phyloP scores from a whole-genome alignment of 2,113 vertebrate species.

The Crotalus tigris region DNA sequence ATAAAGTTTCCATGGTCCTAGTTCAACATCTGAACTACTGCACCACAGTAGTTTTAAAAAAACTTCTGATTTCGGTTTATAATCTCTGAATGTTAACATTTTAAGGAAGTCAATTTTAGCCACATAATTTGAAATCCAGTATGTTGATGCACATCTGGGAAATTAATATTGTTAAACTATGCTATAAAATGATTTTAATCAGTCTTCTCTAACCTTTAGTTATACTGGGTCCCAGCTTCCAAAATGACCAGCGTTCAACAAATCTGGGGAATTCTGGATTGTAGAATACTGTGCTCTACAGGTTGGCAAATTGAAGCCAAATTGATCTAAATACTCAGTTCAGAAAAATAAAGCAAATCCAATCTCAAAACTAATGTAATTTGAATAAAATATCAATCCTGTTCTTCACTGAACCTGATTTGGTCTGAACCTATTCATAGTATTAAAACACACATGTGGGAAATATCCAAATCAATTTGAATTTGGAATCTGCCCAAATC shows the following conservation, averaged over 20 bases:
- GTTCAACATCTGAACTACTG: neutral
- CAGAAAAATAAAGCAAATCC: neutral
- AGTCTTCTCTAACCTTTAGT: neutral
- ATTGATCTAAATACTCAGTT: neutral
- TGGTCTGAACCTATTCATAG: neutral
- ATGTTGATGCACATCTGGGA: neutral
- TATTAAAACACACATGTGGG: neutral
- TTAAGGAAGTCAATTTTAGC: neutral
- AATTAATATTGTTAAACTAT: neutral
- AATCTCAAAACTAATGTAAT: neutral
- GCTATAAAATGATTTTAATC: neutral
- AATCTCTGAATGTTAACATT: neutral
- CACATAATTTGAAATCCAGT: neutral
- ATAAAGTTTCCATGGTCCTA: neutral
- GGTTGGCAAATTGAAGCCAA: neutral
- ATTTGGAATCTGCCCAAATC: neutral
- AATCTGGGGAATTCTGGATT: neutral
- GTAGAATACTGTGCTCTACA: neutral
- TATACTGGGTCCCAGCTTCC: neutral
- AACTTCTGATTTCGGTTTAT: neutral
- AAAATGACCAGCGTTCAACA: neutral
- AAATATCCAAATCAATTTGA: neutral
- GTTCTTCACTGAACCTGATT: neutral
- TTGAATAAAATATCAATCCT: neutral
- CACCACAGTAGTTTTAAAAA: neutral